Base-by-base conservation (phyloP, 2,888 invertebrate species). In the Oasisia sp. region DNA sequence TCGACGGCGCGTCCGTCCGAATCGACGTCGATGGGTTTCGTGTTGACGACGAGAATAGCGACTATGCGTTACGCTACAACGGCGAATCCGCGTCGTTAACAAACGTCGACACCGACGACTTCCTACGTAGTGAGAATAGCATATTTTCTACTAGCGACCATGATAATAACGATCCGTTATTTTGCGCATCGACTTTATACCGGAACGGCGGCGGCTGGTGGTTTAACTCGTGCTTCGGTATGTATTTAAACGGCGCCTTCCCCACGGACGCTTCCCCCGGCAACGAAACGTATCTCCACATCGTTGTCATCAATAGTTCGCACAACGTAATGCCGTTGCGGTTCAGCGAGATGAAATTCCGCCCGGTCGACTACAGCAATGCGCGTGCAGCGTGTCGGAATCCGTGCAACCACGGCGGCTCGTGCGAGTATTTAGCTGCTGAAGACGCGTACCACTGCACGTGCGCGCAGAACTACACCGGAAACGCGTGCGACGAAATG, bases 191-290 rank as follows among this genome's bases (percentile, higher is more conserved):
- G 74, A 74, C 74, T n/a, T 74, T 74, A n/a, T 74, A 27, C 27
- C 74, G 74, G 90, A 95, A 95, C 94, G 95, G 95, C 92, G 95
- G 95, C 74, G 96, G 96, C 7, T 96, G 96, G 96, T 96, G 96
- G 96, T 96, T 95, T 94, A 94, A 95, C 92, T 94, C 94, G 32
- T 96, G 96, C 92, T 95, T 94, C 94, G 94, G 94, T 91, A 94
- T 95, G 92, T 94, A 96, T 92, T 94, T 96, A 90, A 96, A 96
- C 93, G 96, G 96, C 19, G 94, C 95, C 32, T 96, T 95, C 94
- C 95, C 95, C 91, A 94, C 94, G 27, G 95, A 95, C 14, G 95
- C 95, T 95, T 95, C 95, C 93, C 94, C 95, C 0, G 94, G 94
- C 74, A n/a, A 74, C 74, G 74, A 74, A 7, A 74, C n/a, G 74